These are phyloP conservation scores for Clupea harengus DNA, from an alignment of 2,113 vertebrate species.

Conservation along the genomic window DNA sequence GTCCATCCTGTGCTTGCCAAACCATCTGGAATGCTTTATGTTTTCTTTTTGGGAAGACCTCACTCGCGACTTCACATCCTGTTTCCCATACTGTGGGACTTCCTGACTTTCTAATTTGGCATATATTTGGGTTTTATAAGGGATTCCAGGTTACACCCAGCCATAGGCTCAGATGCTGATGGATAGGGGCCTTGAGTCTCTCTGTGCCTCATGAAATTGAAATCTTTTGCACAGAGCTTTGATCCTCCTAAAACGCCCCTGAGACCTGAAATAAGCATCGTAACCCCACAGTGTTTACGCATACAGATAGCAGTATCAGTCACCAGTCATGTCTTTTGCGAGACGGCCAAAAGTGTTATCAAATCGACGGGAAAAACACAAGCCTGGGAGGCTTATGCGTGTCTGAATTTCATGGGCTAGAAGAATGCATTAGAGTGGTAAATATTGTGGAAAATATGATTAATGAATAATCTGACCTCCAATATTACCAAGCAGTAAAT, in stretches of 20 bases:
- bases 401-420: too few relatives aligned
- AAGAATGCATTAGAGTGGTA: too few relatives aligned
- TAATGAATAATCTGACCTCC: too few relatives aligned
- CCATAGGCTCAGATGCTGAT: background rate
- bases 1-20: background rate
- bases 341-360: too few relatives aligned
- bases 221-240: conserved; percentile 3
- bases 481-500: too few relatives aligned
- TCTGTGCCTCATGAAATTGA: conserved; percentile 12
- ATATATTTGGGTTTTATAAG: conserved; percentile 15
- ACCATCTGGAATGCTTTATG: conserved; percentile 15
- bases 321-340: background rate
- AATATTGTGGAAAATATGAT: too few relatives aligned
- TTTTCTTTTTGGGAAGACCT: conserved; percentile 5
- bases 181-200: background rate
- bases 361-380: too few relatives aligned
- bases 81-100: conserved; percentile 8
- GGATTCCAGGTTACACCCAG: background rate
- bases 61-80: conserved; percentile 2
- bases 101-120: conserved; percentile 5
- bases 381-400: too few relatives aligned
- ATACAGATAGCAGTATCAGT: background rate
- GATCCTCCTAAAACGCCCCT: background rate
- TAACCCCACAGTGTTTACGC: background rate
- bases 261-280: background rate